A percentile compares a stretch with the other conserved stretches of the same genome.
Conservation (phyloP, 2,113 vertebrate genomes). For the Mirza zaza region DNA sequence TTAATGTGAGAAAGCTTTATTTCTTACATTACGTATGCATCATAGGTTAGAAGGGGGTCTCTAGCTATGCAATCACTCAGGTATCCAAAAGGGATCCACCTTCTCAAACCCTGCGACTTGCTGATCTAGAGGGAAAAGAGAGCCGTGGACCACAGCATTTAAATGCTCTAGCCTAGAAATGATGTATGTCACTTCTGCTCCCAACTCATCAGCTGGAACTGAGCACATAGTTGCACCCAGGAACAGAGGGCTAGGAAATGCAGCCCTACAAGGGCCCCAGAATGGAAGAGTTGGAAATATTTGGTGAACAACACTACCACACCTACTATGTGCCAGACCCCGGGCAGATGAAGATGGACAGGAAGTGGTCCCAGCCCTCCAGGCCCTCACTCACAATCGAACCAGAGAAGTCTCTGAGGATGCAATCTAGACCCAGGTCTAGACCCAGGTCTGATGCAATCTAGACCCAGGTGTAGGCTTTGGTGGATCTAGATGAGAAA, state of each 20-base stretch:
- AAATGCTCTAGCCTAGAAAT: not conserved
- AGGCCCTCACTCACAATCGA: not conserved
- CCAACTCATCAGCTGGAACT: not conserved
- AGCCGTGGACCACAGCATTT: not conserved
- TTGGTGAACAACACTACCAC: not conserved
- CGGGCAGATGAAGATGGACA: not conserved
- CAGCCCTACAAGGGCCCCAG: not conserved
- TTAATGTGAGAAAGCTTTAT: not conserved
- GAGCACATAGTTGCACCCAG: not conserved
- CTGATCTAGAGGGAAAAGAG: conserved; percentile 27
- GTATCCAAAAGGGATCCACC: not conserved
- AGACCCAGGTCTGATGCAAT: no score
- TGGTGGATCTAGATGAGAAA: conserved; percentile 62
- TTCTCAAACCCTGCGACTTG: not conserved
- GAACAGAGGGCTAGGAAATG: not conserved
- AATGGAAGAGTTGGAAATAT: conserved; percentile 14
- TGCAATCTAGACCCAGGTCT: not conserved
- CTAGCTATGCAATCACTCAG: not conserved
- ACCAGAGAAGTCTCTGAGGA: not conserved
- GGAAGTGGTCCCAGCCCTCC: not conserved
- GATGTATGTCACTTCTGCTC: not conserved
- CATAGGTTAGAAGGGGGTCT: not conserved
- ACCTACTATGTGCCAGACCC: not conserved
- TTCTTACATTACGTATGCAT: not conserved
- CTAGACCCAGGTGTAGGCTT: not conserved